Evolutionary conservation across 1,140 invertebrate species (phyloP), one percentile per base, ranked within the genome.

Genomic region (Lysiphlebus fabarum): DNA sequence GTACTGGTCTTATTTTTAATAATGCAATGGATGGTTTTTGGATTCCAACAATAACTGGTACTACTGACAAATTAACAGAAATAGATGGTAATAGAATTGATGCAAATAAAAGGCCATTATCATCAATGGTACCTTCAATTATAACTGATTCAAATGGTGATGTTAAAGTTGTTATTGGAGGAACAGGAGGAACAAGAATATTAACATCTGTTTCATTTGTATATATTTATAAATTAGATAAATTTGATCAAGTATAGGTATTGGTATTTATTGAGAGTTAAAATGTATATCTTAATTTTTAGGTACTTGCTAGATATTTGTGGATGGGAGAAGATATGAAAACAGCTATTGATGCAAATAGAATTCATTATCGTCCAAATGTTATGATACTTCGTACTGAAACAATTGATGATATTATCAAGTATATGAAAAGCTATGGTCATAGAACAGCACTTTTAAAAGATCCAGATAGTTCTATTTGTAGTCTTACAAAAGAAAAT

Each of bases 11-110:
- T 44, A 79, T 98, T 5, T 85, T 95, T 65, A 99, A 99, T 78
- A 89, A 91, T 72, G 89, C 87, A 50, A 98, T 99, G 94, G 93
- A 98, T 74, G 96, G 99, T 73, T 99, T 99, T 77, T 90, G 92
- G 0, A 83, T 87, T 2, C 87, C 92, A 0, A 87, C 86, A 2
- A 81, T 85, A 64, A 78, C 82, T 68, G 87, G 86, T 0, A 51
- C 97, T 42, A 87, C 90, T 7, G 86, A 89, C 89, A 26, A 48
- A 55, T 14, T 76, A 77, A 8, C 83, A 82, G n/a, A n/a, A n/a
- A n/a, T n/a, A n/a, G 17, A 26, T 26, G 17, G 17, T 9, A 99
- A 99, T 80, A 86, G 84, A 58, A 91, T 98, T 53, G 73, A 78
- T 44, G 84, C 87, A 6, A 86, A 87, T 12, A 98, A 98, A 74